Evolutionary conservation across 1,140 invertebrate species (phyloP), one percentile per base, ranked within the genome.

Genomic region (Drosophila lowei): DNA sequence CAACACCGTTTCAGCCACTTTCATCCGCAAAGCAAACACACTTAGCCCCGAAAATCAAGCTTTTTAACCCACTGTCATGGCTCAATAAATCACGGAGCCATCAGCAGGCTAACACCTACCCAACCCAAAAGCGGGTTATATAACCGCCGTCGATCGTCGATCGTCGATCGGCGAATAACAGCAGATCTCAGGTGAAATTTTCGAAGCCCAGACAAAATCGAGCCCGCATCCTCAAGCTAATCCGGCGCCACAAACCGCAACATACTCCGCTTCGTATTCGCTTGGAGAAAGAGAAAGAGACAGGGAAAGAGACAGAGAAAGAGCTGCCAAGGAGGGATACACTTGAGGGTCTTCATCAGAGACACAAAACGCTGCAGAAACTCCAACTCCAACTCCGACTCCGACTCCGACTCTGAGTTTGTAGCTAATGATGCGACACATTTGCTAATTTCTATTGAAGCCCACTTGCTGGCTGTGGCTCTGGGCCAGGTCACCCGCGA

Each of bases 381-480:
- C 48, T n/a, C n/a, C n/a, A n/a, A n/a, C n/a, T n/a, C n/a, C n/a
- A 38, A 15, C 34, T 57, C 41, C 13, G 16, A 15, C 11, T 23
- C 6, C 28, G 38, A 44, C 62, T 47, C 48, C 72, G 58, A 48
- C 58, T 78, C 44, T 25, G 18, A 52, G 52, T 61, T 85, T 86
- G 74, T 83, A 79, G 83, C 83, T 88, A 88, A 88, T 88, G 83
- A 88, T 88, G 83, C 83, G 83, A 88, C 83, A 88, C 83, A 88
- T 88, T 88, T 88, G 83, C 84, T 88, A 88, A 88, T 88, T 88
- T 88, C 83, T 88, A 89, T 89, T 79, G 83, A 79, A 72, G 67
- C 78, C 71, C 78, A 89, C 74, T 78, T 78, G 74, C 72, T 75
- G 71, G 66, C 23, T 25, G 3, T 25, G 23, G 66, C 49, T 78